Base-by-base conservation (phyloP, 2,113 vertebrate genomes). In the Ochotona curzoniae region DNA sequence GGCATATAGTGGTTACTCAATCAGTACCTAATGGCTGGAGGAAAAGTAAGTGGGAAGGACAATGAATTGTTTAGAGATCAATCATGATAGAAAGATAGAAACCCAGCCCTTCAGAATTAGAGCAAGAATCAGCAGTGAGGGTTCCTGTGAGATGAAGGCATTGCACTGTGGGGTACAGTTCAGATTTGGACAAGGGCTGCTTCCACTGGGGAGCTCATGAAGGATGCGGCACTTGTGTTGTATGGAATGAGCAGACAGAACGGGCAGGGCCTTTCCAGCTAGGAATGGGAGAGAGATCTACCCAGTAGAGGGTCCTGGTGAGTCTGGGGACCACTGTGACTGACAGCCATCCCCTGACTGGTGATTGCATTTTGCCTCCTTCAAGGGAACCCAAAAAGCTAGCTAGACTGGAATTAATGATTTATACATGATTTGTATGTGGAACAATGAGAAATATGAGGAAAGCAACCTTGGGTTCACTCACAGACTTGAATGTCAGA, bases 351-450 rank as follows among this genome's bases (percentile, higher is more conserved):
- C 64, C 23, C 44, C 67, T 61, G 30, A 70, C 67, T 86, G 67
- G 67, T 44, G 18, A 49, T 44, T 75, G 60, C 60, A 35, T 23
- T 57, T 18, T 76, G 60, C 35, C 73, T 89, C 64, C 76, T 61
- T 87, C n/a, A 30, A 60, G 54, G 76, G 26, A 66, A 95, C 57
- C n/a, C 25, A 91, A 91, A 38, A 84, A 93, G 26, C 87, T 60
- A 44, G 38, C 74, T 6, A 92, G 79, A 80, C 86, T 85, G 44
- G 90, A 79, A 30, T 2, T 70, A 75, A 61, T 84, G 54, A 60
- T 69, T 30, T 60, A 32, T 21, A 7, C 23, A 35, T 83, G 84
- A 66, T 44, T 79, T 67, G 81, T 23, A 32, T 57, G 60, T 26
- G 14, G n/a, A 78, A 88, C 63, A n/a, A 4, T 79, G 74, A 47